Evolutionary conservation across 2,888 invertebrate genomes (phyloP).

Genomic region (Heliconius sara): DNA sequence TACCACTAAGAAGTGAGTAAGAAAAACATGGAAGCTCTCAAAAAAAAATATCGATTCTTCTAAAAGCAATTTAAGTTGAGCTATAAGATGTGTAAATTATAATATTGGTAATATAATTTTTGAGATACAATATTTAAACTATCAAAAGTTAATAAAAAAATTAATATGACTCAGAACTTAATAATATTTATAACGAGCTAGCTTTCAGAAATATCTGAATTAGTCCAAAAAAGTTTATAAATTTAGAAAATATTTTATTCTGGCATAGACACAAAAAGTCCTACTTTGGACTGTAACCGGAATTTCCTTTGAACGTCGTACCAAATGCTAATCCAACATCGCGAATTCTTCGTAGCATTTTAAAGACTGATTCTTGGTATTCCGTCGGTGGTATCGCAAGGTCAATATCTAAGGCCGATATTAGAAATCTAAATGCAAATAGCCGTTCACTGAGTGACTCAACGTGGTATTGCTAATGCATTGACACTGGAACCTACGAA

Average conservation of each 20-base stretch:
- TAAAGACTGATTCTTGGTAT: slow-evolving; percentile 47
- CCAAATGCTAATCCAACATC: slow-evolving; percentile 25
- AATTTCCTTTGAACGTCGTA: slow-evolving; percentile 17
- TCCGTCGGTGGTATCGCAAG: slow-evolving; percentile 45
- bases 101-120: not conserved
- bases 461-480: slow-evolving; percentile 42
- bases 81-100: not conserved
- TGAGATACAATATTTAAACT: too few relatives aligned
- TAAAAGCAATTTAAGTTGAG: not conserved
- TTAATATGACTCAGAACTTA: not conserved
- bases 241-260: not conserved
- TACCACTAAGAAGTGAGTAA: not conserved
- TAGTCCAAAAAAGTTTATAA: slow-evolving; percentile 1
- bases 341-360: slow-evolving; percentile 44
- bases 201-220: not conserved
- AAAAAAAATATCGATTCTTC: slow-evolving; percentile 1
- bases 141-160: not conserved
- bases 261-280: slow-evolving; percentile 9
- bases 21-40: slow-evolving; percentile 1
- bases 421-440: slow-evolving; percentile 50
- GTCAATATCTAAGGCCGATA: slow-evolving; percentile 48
- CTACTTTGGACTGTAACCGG: not conserved
- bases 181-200: not conserved
- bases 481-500: slow-evolving; percentile 31
- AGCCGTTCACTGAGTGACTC: slow-evolving; percentile 53